Evolutionary conservation across 1,140 invertebrate species (phyloP), one percentile per base, ranked within the genome.

Genomic region (Rhyzopertha dominica): DNA sequence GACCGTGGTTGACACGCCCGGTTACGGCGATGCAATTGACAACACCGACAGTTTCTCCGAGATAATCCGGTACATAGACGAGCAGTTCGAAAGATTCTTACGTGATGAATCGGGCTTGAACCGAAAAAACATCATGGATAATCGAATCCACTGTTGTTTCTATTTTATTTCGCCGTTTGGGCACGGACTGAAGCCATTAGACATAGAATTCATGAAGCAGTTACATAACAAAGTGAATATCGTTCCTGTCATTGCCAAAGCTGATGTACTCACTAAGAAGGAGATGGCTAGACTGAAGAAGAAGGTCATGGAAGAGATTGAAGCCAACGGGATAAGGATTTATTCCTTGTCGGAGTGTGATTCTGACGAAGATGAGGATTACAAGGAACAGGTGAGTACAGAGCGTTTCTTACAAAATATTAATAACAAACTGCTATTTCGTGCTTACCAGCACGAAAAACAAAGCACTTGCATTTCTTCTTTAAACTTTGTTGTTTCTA

Each of bases 91-190:
- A 70, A 80, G 87, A 47, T 95, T 91, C 67, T 70, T 95, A 17
- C 78, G 87, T 32, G 90, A 94, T 61, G 91, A 95, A 69, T 91
- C 87, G 62, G 91, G 92, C 5, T 74, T 95, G 9, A 94, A 95
- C 68, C 77, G 90, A 31, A 80, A 90, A 52, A 91, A 94, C 60
- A 94, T 93, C 54, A 83, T 92, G 29, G 92, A 95, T 61, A 93
- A 90, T 69, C 79, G 91, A 66, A 89, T 95, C 63, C 91, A 95
- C 66, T 95, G 90, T 69, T 99, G 95, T 73, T 92, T 99, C 59
- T 99, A 99, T 72, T 99, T 99, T 69, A 98, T 99, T 63, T 95
- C 95, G 30, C 96, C 97, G 10, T 94, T 94, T 70, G 95, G 95
- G 20, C 95, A 98, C 75, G 94, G 95, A 12, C 68, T 89, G 35